Evolutionary conservation across 2,113 vertebrate species (phyloP).

Genomic region (Notiomystis cincta): DNA sequence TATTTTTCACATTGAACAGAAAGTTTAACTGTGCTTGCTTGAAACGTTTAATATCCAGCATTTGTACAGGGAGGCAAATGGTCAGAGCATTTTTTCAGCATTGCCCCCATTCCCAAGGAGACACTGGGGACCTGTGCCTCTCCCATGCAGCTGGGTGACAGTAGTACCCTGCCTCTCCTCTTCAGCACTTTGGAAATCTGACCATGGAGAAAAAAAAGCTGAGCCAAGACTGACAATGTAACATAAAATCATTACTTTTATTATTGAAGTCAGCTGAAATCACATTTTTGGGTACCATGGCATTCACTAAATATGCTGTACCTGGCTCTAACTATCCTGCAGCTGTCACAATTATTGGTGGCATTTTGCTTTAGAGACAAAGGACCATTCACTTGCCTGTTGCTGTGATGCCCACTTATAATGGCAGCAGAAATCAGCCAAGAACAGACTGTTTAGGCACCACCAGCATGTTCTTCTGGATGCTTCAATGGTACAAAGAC

Average conservation of each 20-base stretch:
- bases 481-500: neutral
- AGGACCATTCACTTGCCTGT: neutral
- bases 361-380: neutral
- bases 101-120: accelerated
- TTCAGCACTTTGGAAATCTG: neutral
- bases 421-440: neutral
- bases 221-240: neutral
- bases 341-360: neutral
- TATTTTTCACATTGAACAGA: neutral
- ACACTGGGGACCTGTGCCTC: neutral
- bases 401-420: neutral
- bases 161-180: neutral
- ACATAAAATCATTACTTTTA: neutral
- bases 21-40: neutral
- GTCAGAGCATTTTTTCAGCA: neutral
- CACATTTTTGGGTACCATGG: neutral
- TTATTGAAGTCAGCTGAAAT: neutral
- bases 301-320: neutral
- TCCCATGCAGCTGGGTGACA: neutral
- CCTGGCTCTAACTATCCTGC: neutral
- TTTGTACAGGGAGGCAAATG: neutral
- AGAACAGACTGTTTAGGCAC: neutral
- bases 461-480: neutral
- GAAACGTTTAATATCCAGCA: neutral
- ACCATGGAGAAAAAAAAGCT: neutral